Evolutionary conservation across 2,888 invertebrate species (phyloP).

Genomic region (Acanthacorydalis orientalis): DNA sequence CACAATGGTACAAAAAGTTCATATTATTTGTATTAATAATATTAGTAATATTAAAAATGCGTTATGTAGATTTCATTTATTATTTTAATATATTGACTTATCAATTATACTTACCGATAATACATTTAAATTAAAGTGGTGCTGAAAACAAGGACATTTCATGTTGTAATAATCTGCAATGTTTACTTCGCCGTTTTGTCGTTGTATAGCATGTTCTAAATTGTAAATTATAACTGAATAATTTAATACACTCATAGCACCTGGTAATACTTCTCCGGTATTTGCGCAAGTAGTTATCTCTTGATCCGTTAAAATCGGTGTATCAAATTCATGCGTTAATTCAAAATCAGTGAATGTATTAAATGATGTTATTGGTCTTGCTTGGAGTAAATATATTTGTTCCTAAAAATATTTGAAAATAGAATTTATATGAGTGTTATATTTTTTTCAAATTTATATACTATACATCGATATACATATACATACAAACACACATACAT

Average conservation of each 20-base stretch:
- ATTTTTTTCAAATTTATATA: too few relatives aligned
- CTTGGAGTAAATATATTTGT: conserved; percentile 52
- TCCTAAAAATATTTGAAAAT: conserved; percentile 22
- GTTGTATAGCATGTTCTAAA: not conserved
- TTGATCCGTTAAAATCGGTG: conserved; percentile 43
- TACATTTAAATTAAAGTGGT: conserved; percentile 17
- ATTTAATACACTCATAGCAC: conserved; percentile 37
- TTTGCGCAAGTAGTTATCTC: conserved; percentile 55
- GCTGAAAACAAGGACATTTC: conserved; percentile 5
- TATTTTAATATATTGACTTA: not conserved
- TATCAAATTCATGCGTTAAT: conserved; percentile 60
- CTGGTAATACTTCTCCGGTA: conserved; percentile 52
- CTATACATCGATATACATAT: too few relatives aligned
- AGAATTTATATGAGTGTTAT: too few relatives aligned
- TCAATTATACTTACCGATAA: conserved; percentile 16
- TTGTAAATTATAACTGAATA: not conserved
- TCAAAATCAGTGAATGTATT: conserved; percentile 64
- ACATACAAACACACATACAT: not conserved
- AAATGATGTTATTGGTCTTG: conserved; percentile 58
- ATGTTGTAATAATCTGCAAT: not conserved
- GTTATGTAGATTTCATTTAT: too few relatives aligned
- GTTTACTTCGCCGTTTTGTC: not conserved
- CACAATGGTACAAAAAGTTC: too few relatives aligned
- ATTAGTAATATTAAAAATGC: too few relatives aligned
- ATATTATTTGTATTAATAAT: too few relatives aligned